Evolutionary conservation across 2,888 invertebrate genomes (phyloP).

Genomic region (Antheraea yamamai): DNA sequence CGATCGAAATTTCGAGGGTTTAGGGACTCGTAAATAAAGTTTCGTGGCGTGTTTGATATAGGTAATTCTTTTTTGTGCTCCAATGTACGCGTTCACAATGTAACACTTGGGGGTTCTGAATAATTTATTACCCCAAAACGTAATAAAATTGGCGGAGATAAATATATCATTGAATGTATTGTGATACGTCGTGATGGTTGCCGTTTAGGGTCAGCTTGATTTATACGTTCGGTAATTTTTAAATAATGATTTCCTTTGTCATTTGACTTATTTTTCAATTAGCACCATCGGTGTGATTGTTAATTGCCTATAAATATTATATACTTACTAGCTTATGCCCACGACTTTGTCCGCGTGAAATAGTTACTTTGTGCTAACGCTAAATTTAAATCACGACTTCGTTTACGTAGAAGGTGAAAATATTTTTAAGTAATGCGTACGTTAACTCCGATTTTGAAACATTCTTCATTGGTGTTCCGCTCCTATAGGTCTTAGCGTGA

Average conservation of each 20-base stretch:
- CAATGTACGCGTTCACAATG: neutral
- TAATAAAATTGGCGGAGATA: constrained; percentile 23
- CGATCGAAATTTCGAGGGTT: constrained; percentile 75
- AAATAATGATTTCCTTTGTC: constrained; percentile 1
- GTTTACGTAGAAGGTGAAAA: too few relatives aligned
- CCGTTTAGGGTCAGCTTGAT: constrained; percentile 36
- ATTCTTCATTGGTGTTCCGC: too few relatives aligned
- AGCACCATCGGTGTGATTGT: neutral
- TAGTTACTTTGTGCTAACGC: too few relatives aligned
- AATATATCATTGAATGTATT: constrained; percentile 43
- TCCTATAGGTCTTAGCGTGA: too few relatives aligned
- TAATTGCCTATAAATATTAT: neutral
- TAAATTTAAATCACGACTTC: too few relatives aligned
- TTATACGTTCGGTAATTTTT: constrained; percentile 18
- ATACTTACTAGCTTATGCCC: too few relatives aligned
- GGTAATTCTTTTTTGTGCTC: constrained; percentile 1
- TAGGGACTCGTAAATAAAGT: constrained; percentile 78
- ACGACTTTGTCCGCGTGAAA: too few relatives aligned
- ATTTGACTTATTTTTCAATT: neutral
- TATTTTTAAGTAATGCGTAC: too few relatives aligned
- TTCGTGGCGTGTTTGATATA: constrained; percentile 66
- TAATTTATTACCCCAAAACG: constrained; percentile 48
- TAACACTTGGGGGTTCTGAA: constrained; percentile 58
- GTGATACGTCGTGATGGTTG: constrained; percentile 39
- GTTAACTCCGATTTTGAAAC: too few relatives aligned